These are phyloP conservation scores for Drosophila gunungcola DNA, from an alignment of 1,140 invertebrate genomes.

Conservation along the genomic window DNA sequence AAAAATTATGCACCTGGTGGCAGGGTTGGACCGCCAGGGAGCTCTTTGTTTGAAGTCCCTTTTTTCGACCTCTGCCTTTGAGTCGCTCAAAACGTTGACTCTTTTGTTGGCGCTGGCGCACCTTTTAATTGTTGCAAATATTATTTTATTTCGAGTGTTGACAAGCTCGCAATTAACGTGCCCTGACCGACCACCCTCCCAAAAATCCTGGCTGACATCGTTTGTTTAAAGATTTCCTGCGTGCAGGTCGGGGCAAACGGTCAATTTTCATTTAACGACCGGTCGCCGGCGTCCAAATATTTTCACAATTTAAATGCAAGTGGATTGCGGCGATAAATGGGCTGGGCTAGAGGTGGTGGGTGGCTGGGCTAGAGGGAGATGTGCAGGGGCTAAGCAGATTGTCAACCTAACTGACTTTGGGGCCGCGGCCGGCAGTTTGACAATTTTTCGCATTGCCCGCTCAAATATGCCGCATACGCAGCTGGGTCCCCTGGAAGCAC, in stretches of 20 bases:
- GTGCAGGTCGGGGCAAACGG: slow-evolving; percentile 14
- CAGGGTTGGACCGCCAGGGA: slow-evolving; percentile 1
- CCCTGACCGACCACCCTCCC: neutral
- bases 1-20: slow-evolving; percentile 46
- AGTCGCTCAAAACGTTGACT: slow-evolving; percentile 31
- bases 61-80: slow-evolving; percentile 30
- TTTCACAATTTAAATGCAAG: slow-evolving; percentile 80
- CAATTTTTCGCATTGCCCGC: slow-evolving; percentile 73
- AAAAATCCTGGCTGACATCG: slow-evolving; percentile 23
- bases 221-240: slow-evolving; percentile 49
- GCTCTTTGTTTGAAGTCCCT: slow-evolving; percentile 28
- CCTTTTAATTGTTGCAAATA: slow-evolving; percentile 78
- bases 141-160: slow-evolving; percentile 73
- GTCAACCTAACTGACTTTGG: slow-evolving; percentile 70
- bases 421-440: slow-evolving; percentile 71
- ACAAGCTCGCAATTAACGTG: slow-evolving; percentile 68
- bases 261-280: slow-evolving; percentile 64
- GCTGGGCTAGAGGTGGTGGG: neutral
- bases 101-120: slow-evolving; percentile 43
- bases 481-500: slow-evolving; percentile 56
- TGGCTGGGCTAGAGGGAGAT: neutral
- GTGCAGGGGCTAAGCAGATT: slow-evolving; percentile 59
- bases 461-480: slow-evolving; percentile 75
- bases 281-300: slow-evolving; percentile 57
- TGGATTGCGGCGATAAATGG: slow-evolving; percentile 33